Base-by-base conservation (phyloP, 2,113 vertebrate species). In the Papio anubis region DNA sequence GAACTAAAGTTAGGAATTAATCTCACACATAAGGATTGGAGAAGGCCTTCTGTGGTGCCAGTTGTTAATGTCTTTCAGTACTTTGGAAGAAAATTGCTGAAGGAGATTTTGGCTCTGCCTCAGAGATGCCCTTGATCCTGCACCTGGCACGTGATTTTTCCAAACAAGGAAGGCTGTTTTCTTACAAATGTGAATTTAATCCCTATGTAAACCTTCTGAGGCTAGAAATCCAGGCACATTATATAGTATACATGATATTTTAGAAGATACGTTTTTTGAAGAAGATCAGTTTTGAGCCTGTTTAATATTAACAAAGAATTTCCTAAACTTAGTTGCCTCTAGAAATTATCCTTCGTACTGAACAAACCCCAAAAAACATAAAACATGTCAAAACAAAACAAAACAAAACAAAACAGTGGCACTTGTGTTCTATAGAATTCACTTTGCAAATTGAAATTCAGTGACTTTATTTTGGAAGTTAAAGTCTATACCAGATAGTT, bases 391-490 rank as follows among this genome's bases (percentile, higher is more conserved):
- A 14, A 84, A 96, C 61, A 72, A 32, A 50, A 50, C 48, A 48
- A 48, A 48, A 43, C 8, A 48, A 27, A 72, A 48, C 0, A 64
- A 86, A 90, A 61, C 59, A 50, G 38, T 84, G 43, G 59, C 38
- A 59, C 21, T 70, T 72, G 12, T 80, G 18, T 81, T 59, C 16
- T 97, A 4, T n/a, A 87, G 75, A 88, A 59, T 93, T 86, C 45
- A 66, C 35, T 91, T 86, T 73, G 68, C 27, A 97, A 85, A 91
- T 93, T 88, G 93, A 97, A 94, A 76, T 88, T 84, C 72, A 90
- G 30, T 72, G 45, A 92, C 73, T 96, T n/a, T 85, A 9, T 91
- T 64, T 23, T 95, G 43, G 52, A 90, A 94, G 21, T 85, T 95
- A 88, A 94, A 80, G 59, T 18, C 52, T 61, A 86, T 84, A n/a